phyloP scores from a whole-genome alignment of 2,797 vertebrate genomes.

The Kryptolebias ocellatus region DNA sequence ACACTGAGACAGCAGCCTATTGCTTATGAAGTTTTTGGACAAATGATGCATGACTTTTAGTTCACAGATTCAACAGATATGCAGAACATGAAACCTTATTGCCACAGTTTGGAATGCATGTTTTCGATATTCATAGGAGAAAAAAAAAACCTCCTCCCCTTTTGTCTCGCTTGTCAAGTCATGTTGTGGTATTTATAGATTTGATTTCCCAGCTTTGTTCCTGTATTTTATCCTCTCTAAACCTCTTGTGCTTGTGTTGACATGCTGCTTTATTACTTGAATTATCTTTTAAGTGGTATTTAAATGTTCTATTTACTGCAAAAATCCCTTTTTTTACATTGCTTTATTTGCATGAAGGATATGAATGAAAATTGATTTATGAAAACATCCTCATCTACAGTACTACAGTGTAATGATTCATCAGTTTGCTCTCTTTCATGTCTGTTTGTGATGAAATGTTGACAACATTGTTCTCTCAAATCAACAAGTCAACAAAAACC shows the following conservation, averaged over 20 bases:
- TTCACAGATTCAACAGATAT: slow-evolving; percentile 26
- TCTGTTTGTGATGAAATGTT: background rate
- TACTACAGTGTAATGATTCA: background rate
- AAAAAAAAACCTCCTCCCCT: slow-evolving; percentile 66
- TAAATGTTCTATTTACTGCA: slow-evolving; percentile 1
- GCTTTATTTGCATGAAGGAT: background rate
- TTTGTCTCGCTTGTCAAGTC: slow-evolving; percentile 79
- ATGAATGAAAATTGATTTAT: slow-evolving; percentile 54
- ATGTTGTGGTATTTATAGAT: slow-evolving; percentile 82
- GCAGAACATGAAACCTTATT: slow-evolving; percentile 39
- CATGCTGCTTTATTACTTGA: slow-evolving; percentile 5
- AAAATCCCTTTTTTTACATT: slow-evolving; percentile 1
- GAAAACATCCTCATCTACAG: too few species aligned
- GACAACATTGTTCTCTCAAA: background rate
- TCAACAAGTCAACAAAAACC: background rate
- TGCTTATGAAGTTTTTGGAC: background rate
- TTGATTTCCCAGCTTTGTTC: slow-evolving; percentile 68
- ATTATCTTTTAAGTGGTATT: slow-evolving; percentile 6
- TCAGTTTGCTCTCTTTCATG: background rate
- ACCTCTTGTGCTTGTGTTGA: background rate
- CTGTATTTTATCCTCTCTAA: slow-evolving; percentile 43
- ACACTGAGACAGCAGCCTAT: slow-evolving; percentile 5
- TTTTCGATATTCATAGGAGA: slow-evolving; percentile 70
- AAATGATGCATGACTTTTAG: background rate
- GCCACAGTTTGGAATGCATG: slow-evolving; percentile 58